Base-by-base conservation (phyloP, 2,888 invertebrate genomes). In the Calameuta idolon region DNA sequence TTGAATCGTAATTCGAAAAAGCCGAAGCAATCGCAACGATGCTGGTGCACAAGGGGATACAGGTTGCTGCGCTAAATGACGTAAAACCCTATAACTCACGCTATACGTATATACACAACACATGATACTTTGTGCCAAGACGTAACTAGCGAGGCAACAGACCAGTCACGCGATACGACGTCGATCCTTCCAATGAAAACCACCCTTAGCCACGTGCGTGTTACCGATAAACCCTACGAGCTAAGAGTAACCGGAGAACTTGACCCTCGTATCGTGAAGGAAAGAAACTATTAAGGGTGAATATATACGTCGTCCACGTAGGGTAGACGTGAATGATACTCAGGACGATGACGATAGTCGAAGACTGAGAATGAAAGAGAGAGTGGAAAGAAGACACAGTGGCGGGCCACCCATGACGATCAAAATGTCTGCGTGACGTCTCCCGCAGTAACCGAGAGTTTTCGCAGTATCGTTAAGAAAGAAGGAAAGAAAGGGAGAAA, bases 381-480 rank as follows among this genome's bases (percentile, higher is more conserved):
- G 23, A 55, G 55, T 23, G 55, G 23, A 5, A 55, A 55, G 55
- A 55, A 55, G 23, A 55, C 55, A 0, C 55, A 55, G 23, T 55
- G 23, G 55, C 55, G 55, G 55, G 15, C 55, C 55, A 55, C 55
- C 55, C 55, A 55, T 55, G 55, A 23, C 55, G 55, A 55, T 55
- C 9, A 55, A 55, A 23, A 55, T 9, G 23, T n/a, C 15, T 30
- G 35, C 76, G 55, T 73, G 74, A 68, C 34, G 76, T 55, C 69
- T 74, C 76, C 71, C 74, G 74, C 23, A 69, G 69, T 55, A 71
- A 77, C 75, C 71, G 73, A 75, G 73, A 34, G 74, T 76, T 74
- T 74, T 69, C 74, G 76, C 73, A 40, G 73, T 69, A 30, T 55
- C 15, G 35, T 69, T 31, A 69, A 69, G 69, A n/a, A 69, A 69